These are phyloP conservation scores for Chitala chitala DNA, from an alignment of 2,113 vertebrate species.

Conservation along the genomic window DNA sequence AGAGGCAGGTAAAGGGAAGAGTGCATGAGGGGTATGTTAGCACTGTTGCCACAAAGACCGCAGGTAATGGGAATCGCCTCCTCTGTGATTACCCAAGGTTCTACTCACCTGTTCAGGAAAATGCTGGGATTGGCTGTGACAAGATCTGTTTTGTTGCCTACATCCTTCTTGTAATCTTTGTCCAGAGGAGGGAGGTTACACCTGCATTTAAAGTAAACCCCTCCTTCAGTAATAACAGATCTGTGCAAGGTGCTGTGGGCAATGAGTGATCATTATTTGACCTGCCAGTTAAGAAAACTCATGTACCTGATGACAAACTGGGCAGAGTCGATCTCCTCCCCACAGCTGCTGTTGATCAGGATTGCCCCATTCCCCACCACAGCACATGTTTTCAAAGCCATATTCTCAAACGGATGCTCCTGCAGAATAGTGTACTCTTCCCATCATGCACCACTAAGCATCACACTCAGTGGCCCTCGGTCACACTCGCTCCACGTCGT, in stretches of 20 bases:
- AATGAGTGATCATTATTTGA: not conserved
- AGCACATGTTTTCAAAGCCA: conserved; percentile 52
- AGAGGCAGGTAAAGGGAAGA: not conserved
- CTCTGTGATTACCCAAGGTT: too few relatives aligned
- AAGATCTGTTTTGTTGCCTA: conserved; percentile 82
- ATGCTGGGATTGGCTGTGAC: conserved; percentile 96
- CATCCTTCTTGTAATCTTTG: conserved; percentile 68
- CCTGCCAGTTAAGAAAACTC: not conserved
- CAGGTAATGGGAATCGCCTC: too few relatives aligned
- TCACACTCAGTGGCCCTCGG: not conserved
- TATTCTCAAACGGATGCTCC: conserved; percentile 54
- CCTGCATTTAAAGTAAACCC: conserved; percentile 49
- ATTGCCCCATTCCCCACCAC: conserved; percentile 68
- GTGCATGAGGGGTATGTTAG: not conserved
- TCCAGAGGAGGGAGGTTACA: conserved; percentile 86
- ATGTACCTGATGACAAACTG: conserved; percentile 63
- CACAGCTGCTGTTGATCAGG: conserved; percentile 63
- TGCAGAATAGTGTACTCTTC: conserved; percentile 33
- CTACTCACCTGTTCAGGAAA: conserved; percentile 79
- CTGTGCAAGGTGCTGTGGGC: not conserved
- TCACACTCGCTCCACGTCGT: not conserved
- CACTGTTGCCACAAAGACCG: too few relatives aligned
- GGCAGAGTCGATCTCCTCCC: conserved; percentile 56
- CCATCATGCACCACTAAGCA: not conserved
- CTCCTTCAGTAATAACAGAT: too few relatives aligned